These are phyloP conservation scores for Coracopsis vasa DNA, from an alignment of 2,113 vertebrate species.

Conservation along the genomic window DNA sequence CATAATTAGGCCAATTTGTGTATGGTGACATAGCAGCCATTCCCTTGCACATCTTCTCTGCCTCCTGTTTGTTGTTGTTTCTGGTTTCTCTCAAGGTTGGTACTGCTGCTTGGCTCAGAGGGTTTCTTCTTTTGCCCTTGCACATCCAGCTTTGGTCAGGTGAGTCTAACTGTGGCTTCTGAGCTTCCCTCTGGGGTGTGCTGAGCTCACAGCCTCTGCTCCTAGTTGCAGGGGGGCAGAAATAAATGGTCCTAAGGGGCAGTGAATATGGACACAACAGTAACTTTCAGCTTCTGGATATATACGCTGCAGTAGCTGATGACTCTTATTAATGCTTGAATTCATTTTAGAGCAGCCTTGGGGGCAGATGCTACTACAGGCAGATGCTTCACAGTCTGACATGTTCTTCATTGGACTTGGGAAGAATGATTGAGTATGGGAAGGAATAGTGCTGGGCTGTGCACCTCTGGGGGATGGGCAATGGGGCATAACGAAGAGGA, in stretches of 20 bases:
- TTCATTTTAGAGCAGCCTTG: constrained; percentile 25
- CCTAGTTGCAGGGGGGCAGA: not conserved
- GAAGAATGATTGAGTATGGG: not conserved
- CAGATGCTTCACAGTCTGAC: constrained; percentile 23
- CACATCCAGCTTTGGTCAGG: not conserved
- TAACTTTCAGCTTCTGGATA: not conserved
- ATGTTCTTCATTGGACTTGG: not conserved
- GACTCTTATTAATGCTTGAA: constrained; percentile 21
- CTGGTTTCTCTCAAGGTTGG: not conserved
- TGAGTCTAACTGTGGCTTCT: not conserved
- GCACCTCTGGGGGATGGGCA: not conserved
- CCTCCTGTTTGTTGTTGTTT: constrained; percentile 4
- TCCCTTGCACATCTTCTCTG: not conserved
- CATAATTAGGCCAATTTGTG: constrained; percentile 61
- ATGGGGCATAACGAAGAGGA: not conserved
- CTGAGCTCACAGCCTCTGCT: not conserved
- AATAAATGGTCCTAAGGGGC: not conserved
- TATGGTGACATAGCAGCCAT: constrained; percentile 53
- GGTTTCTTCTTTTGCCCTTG: not conserved
- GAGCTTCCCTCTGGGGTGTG: not conserved
- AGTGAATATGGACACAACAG: not conserved
- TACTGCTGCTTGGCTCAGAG: not conserved
- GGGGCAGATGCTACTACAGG: constrained; percentile 8
- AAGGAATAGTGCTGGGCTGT: not conserved
- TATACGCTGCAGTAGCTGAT: not conserved